phyloP scores from a whole-genome alignment of 2,888 invertebrate species.

The Lithophane leautieri region DNA sequence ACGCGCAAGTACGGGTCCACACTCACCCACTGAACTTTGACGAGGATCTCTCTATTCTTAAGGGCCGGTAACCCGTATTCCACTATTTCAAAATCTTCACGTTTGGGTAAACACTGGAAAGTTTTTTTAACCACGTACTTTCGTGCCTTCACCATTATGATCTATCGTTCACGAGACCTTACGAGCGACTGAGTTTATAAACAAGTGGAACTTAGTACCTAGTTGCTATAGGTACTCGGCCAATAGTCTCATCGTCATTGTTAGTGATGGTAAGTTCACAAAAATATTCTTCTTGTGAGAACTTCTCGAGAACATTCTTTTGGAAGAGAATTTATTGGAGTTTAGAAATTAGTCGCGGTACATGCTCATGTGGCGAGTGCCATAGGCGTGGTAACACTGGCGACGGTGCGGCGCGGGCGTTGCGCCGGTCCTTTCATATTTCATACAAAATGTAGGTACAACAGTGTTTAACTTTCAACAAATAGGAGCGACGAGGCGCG shows the following conservation, averaged over 20 bases:
- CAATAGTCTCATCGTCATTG: neutral
- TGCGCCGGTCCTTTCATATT: too few relatives aligned
- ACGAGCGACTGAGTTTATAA: slow-evolving; percentile 37
- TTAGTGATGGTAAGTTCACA: too few relatives aligned
- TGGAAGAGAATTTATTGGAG: too few relatives aligned
- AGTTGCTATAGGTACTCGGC: neutral
- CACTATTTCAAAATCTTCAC: slow-evolving; percentile 90
- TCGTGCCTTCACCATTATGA: slow-evolving; percentile 86
- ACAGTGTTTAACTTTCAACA: too few relatives aligned
- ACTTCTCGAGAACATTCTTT: too few relatives aligned
- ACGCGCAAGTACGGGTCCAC: slow-evolving; percentile 74
- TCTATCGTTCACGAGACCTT: slow-evolving; percentile 14
- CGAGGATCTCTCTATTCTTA: slow-evolving; percentile 78
- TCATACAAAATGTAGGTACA: too few relatives aligned
- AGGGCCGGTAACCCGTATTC: slow-evolving; percentile 88
- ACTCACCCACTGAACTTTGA: slow-evolving; percentile 76
- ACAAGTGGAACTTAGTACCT: slow-evolving; percentile 13
- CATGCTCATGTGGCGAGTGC: too few relatives aligned
- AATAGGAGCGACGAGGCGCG: too few relatives aligned
- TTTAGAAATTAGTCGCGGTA: too few relatives aligned
- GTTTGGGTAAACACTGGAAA: slow-evolving; percentile 90
- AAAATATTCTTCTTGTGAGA: too few relatives aligned
- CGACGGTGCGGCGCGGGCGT: too few relatives aligned
- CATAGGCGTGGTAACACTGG: too few relatives aligned
- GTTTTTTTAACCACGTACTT: slow-evolving; percentile 82